phyloP scores from a whole-genome alignment of 2,888 invertebrate genomes.

The Endotricha flammealis region DNA sequence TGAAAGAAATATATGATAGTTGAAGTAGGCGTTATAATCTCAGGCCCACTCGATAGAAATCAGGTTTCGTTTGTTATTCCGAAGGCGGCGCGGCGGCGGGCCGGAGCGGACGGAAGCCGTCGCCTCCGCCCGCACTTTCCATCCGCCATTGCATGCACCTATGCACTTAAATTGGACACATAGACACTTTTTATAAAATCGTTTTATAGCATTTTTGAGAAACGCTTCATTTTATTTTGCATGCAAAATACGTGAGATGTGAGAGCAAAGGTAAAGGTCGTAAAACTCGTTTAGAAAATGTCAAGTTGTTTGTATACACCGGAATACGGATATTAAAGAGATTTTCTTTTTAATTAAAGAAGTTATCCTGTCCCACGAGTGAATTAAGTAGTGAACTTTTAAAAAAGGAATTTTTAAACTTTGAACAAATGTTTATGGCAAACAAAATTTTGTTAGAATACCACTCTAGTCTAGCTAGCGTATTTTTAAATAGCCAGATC shows the following conservation, averaged over 20 bases:
- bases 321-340: conserved; percentile 20
- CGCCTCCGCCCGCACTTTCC: conserved; percentile 68
- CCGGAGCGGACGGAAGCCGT: conserved; percentile 68
- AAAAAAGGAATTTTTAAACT: too few relatives aligned
- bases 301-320: too few relatives aligned
- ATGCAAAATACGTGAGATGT: conserved; percentile 13
- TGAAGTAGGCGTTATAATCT: conserved; percentile 49
- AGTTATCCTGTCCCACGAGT: too few relatives aligned
- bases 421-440: too few relatives aligned
- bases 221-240: neutral
- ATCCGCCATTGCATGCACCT: conserved; percentile 61
- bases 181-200: conserved; percentile 37
- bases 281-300: conserved; percentile 11
- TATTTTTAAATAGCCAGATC: too few relatives aligned
- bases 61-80: conserved; percentile 77
- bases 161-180: conserved; percentile 51
- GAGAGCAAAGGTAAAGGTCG: conserved; percentile 3
- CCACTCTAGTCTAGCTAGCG: too few relatives aligned
- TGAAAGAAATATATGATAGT: conserved; percentile 24
- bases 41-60: conserved; percentile 70
- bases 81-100: conserved; percentile 53
- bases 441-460: too few relatives aligned
- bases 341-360: too few relatives aligned
- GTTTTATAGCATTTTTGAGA: conserved; percentile 11
- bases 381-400: too few relatives aligned